Conservation (phyloP, 2,888 invertebrate genomes). For the Rhopalosiphum nymphaeae region DNA sequence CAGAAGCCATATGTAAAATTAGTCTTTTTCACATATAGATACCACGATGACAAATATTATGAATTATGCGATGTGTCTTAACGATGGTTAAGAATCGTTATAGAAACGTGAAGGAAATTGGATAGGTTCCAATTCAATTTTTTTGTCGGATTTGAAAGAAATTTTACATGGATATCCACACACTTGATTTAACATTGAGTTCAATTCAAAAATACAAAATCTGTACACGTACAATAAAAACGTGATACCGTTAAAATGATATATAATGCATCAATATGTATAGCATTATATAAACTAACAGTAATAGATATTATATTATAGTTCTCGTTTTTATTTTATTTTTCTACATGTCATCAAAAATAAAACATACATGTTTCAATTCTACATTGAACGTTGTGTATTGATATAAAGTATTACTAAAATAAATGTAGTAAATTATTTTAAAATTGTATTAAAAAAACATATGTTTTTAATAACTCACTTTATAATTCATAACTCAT, state of each 20-base stretch:
- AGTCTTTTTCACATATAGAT: background rate
- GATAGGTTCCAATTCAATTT: constrained; percentile 6
- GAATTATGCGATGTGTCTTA: constrained; percentile 8
- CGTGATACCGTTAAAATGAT: background rate
- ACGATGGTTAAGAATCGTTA: background rate
- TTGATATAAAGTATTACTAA: too few relatives aligned
- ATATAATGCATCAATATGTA: background rate
- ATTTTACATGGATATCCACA: background rate
- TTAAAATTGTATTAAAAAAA: background rate
- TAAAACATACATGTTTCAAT: background rate
- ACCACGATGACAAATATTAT: constrained; percentile 18
- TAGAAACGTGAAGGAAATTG: background rate
- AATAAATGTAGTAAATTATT: background rate
- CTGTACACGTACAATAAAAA: background rate
- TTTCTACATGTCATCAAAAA: background rate
- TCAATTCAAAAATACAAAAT: background rate
- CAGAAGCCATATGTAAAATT: background rate
- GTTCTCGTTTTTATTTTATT: background rate
- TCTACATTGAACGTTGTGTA: background rate
- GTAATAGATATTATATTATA: background rate
- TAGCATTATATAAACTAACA: background rate
- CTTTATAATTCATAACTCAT: background rate
- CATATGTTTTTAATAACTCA: background rate
- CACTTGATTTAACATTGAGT: background rate
- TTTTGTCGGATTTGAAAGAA: background rate